Conservation (phyloP, 2,113 vertebrate species). For the Bagarius yarrelli region DNA sequence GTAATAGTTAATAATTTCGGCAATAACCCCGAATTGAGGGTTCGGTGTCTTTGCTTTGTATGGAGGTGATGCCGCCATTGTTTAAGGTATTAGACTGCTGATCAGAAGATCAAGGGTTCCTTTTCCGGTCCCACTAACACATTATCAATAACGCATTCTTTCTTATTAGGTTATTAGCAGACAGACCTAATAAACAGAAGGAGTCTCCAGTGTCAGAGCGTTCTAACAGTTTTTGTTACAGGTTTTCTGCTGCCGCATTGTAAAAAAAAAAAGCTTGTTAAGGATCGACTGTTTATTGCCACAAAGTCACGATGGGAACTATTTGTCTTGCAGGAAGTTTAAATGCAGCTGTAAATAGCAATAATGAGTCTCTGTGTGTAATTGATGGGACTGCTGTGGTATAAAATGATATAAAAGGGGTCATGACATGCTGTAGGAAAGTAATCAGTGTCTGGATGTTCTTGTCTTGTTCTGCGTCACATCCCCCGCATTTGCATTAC, state of each 20-base stretch:
- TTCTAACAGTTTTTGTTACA: neutral
- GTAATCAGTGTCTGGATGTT: neutral
- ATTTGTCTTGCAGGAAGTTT: neutral
- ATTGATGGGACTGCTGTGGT: neutral
- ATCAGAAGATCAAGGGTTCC: no score
- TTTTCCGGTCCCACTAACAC: no score
- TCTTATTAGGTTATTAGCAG: neutral
- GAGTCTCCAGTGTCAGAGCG: neutral
- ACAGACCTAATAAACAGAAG: neutral
- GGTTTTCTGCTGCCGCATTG: neutral
- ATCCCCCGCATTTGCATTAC: neutral
- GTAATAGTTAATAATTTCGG: neutral
- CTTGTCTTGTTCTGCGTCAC: neutral
- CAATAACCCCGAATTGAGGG: no score
- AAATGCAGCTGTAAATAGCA: neutral
- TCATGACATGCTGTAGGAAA: neutral
- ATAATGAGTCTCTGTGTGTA: neutral
- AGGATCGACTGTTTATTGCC: neutral
- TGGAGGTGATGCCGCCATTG: no score
- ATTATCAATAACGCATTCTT: no score
- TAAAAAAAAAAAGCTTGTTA: neutral
- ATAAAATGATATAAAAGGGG: neutral
- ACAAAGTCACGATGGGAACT: neutral
- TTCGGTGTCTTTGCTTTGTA: no score
- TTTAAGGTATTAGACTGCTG: no score